Evolutionary conservation across 2,888 invertebrate genomes (phyloP).

Genomic region (Hololepta plana): DNA sequence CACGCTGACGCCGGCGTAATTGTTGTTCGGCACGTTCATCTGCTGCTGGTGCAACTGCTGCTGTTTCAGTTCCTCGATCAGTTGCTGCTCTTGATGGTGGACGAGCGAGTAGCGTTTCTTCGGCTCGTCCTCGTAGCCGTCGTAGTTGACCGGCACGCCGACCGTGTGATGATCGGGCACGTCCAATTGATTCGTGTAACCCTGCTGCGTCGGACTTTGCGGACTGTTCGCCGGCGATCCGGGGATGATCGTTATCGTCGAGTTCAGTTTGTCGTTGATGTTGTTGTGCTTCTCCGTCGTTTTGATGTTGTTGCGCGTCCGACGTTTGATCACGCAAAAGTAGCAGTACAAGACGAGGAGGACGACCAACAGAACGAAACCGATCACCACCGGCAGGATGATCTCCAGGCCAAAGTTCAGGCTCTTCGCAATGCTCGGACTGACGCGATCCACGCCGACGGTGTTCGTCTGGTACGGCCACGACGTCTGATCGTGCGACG

Average conservation of each 20-base stretch:
- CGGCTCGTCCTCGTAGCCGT: slow-evolving; percentile 28
- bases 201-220: slow-evolving; percentile 14
- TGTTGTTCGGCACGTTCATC: slow-evolving; percentile 15
- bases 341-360: slow-evolving; percentile 29
- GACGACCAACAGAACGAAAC: slow-evolving; percentile 26
- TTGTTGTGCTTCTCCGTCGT: slow-evolving; percentile 16
- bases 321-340: slow-evolving; percentile 29
- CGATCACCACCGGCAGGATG: slow-evolving; percentile 30
- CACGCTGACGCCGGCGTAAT: slow-evolving; percentile 20
- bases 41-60: slow-evolving; percentile 19
- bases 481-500: slow-evolving; percentile 20
- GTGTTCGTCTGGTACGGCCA: slow-evolving; percentile 23
- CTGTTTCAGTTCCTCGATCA: slow-evolving; percentile 27
- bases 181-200: slow-evolving; percentile 17
- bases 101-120: slow-evolving; percentile 31
- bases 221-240: slow-evolving; percentile 21
- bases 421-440: slow-evolving; percentile 24
- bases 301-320: slow-evolving; percentile 17
- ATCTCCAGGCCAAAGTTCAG: slow-evolving; percentile 28
- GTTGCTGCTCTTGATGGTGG: slow-evolving; percentile 28
- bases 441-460: slow-evolving; percentile 16
- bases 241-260: slow-evolving; percentile 29
- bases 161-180: slow-evolving; percentile 26
- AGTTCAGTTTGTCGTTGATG: slow-evolving; percentile 23
- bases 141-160: slow-evolving; percentile 28